Conservation (phyloP, 2,113 vertebrate species). For the Xenus cinereus region DNA sequence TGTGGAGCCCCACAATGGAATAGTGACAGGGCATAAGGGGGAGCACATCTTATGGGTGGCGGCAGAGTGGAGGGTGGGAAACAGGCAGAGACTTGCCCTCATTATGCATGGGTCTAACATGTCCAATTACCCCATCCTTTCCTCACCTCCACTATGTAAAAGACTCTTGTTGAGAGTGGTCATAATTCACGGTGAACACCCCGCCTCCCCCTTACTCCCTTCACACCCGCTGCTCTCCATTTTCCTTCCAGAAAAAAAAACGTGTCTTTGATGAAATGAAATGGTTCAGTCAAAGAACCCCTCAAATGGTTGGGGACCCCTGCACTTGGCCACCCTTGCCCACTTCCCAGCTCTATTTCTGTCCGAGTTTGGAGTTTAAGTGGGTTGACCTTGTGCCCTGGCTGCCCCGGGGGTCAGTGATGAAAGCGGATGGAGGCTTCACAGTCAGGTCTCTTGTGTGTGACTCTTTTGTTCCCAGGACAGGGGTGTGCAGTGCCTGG, state of each 20-base stretch:
- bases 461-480: conserved; percentile 67
- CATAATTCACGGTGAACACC: conserved; percentile 54
- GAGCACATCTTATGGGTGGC: background rate
- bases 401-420: conserved; percentile 72
- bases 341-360: conserved; percentile 72
- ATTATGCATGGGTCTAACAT: conserved; percentile 41
- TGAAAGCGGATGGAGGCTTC: conserved; percentile 74
- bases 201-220: conserved; percentile 31
- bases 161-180: conserved; percentile 60
- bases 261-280: conserved; percentile 66
- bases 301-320: conserved; percentile 57
- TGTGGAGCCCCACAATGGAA: background rate
- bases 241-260: conserved; percentile 54
- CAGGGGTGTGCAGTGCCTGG: conserved; percentile 58
- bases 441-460: conserved; percentile 71
- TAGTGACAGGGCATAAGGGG: rapidly evolving
- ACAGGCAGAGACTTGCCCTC: conserved; percentile 15
- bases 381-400: conserved; percentile 74
- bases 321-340: conserved; percentile 58
- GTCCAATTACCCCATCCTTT: conserved; percentile 56
- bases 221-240: conserved; percentile 58
- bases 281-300: conserved; percentile 63
- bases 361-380: conserved; percentile 55
- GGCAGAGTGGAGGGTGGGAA: conserved; percentile 11
- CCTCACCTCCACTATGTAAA: conserved; percentile 60